Evolutionary conservation across 2,888 invertebrate genomes (phyloP), one percentile per base, ranked within the genome.

Genomic region (Oscheius onirici): DNA sequence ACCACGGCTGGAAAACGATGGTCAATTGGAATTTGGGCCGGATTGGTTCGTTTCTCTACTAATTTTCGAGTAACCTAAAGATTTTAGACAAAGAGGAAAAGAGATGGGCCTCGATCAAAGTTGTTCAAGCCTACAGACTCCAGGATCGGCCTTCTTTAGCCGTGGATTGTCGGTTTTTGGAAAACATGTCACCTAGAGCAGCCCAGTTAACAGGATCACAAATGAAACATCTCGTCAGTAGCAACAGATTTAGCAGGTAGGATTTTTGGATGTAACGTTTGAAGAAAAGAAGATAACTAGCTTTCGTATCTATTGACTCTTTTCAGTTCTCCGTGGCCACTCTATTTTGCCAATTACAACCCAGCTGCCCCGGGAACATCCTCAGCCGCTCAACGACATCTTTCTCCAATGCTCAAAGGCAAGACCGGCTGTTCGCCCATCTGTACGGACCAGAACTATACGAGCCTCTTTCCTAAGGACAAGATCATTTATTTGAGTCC

Each of bases 141-240:
- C 15, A 61, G 10, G 76, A 81, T 40, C 28, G 60, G 0, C 86
- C 85, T 0, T 73, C 69, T 8, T 24, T 86, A 8, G 84, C 78
- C 6, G 74, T 86, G 43, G 86, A 86, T 57, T 86, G 86, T 66
- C 83, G 85, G 49, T 86, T 80, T 66, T 71, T 86, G 11, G 68
- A 71, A 5, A 60, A 71, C 15, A 76, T 85, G 24, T 76, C 82
- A 13, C 76, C 69, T 5, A 66, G 86, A 46, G 86, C 83, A 0
- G 72, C 76, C 11, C 74, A 77, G 43, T 75, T 86, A 22, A 85
- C 86, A 0, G 75, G 77, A 6, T 24, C 71, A n/a, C 86, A 86
- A 71, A 65, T 86, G 43, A 69, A 75, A 34, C 81, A 78, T 58
- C 55, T 86, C 8, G 67, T 76, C 34, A 20, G 71, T 6, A 72